Conservation (phyloP, 2,113 vertebrate genomes). For the Pantherophis guttatus region DNA sequence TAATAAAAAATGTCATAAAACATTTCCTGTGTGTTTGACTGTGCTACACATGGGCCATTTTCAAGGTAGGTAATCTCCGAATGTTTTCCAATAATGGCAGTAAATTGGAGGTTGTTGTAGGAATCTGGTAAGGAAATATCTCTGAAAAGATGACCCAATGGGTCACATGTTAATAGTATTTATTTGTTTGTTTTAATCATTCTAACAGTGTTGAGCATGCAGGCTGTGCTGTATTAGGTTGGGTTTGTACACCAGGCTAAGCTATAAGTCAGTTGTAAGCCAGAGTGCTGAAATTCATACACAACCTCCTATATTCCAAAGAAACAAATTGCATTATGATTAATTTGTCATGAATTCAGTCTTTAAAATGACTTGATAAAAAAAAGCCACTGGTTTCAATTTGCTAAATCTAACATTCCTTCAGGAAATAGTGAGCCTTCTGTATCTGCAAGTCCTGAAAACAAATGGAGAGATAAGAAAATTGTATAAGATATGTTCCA, state of each 20-base stretch:
- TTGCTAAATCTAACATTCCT: slow-evolving; percentile 23
- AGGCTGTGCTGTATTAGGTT: background rate
- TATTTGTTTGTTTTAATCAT: background rate
- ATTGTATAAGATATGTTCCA: slow-evolving; percentile 10
- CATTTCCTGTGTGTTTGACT: background rate
- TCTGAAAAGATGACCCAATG: background rate
- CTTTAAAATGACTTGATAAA: background rate
- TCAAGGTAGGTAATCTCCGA: background rate
- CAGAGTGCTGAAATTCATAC: background rate
- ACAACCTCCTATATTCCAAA: background rate
- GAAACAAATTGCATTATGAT: background rate
- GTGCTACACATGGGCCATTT: background rate
- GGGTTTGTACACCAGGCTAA: background rate
- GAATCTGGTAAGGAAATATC: background rate
- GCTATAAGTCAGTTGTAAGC: background rate
- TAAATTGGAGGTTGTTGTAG: background rate
- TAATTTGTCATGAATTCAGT: background rate
- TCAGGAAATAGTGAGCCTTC: slow-evolving; percentile 23
- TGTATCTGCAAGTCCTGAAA: slow-evolving; percentile 20
- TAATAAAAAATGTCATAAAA: background rate
- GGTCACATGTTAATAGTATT: background rate
- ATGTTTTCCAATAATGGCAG: background rate
- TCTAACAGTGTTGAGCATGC: background rate
- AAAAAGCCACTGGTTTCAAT: background rate
- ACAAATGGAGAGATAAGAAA: slow-evolving; percentile 34